These are phyloP conservation scores for Pyrrhia umbra DNA, from an alignment of 2,888 invertebrate genomes.

Conservation along the genomic window DNA sequence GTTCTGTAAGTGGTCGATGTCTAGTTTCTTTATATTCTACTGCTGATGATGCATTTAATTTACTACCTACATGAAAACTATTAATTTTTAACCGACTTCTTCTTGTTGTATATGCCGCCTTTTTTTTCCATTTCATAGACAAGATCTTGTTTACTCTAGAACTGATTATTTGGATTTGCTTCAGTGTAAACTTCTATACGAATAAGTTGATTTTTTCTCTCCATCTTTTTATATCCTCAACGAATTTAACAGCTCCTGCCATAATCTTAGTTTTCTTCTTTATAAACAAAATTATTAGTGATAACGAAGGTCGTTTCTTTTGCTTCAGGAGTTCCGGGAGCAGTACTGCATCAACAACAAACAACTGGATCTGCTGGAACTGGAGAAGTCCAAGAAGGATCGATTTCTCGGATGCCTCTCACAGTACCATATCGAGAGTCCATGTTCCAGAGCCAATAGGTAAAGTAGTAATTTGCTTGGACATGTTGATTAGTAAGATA, in stretches of 20 bases:
- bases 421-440: constrained; percentile 92
- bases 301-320: constrained; percentile 4
- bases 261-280: too few species aligned
- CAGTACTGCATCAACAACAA: constrained; percentile 98
- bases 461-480: constrained; percentile 56
- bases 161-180: too few species aligned
- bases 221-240: too few species aligned
- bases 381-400: constrained; percentile 90
- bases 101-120: too few species aligned
- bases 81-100: not conserved
- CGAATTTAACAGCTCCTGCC: too few species aligned
- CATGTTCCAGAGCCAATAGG: constrained; percentile 92
- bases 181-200: too few species aligned
- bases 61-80: not conserved
- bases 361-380: constrained; percentile 95
- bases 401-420: constrained; percentile 97
- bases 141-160: too few species aligned
- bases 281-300: too few species aligned
- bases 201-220: too few species aligned
- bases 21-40: not conserved
- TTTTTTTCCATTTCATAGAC: too few species aligned
- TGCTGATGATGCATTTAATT: not conserved
- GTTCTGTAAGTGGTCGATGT: not conserved
- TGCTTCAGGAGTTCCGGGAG: constrained; percentile 95
- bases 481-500: too few species aligned